Base-by-base conservation (phyloP, 2,797 vertebrate genomes). In the Esox lucius region DNA sequence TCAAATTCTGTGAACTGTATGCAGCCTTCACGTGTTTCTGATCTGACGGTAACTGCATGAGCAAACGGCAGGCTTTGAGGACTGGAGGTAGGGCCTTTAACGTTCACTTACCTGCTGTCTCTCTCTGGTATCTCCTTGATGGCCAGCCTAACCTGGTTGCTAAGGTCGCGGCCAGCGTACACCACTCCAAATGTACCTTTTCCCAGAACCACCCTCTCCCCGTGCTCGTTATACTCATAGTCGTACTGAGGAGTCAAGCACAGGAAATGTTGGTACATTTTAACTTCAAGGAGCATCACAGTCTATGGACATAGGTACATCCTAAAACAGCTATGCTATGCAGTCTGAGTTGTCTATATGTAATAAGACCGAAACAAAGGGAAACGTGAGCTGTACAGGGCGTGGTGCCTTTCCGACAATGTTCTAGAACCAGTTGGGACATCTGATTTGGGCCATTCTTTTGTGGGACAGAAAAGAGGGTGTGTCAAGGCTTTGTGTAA, bases 71-170 rank as follows among this genome's bases (percentile, higher is more conserved):
- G 35, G n/a, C 1, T 66, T 19, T 39, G 3, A n/a, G 2, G 62
- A 56, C 56, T 56, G 19, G 53, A 1, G 39, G n/a, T 16, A 9
- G 12, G n/a, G 64, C 26, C 19, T 65, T 17, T 17, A 7, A 22
- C 53, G 8, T 17, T 19, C 24, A 15, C 90, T 66, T 93, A 99
- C 98, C 98, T 97, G 95, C 96, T 97, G 79, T 99, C 98, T 91
- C 96, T 94, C 87, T 99, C 98, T 5, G 98, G 98, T 68, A 99
- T 98, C 88, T 99, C 98, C 81, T 99, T 99, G 88, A 99, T 98
- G 85, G 98, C 98, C 81, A 99, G 95, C 74, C 98, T 94, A 87
- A 99, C 98, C 92, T 99, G 98, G 92, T 99, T 99, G 93, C 97
- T 99, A 77, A 99, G 90, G 90, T 99, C 98, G 70, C 98, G 94